Conservation (phyloP, 30 jellyfish, hydroid and myxozoan genomes). For the Hydractinia symbiolongicarpus region DNA sequence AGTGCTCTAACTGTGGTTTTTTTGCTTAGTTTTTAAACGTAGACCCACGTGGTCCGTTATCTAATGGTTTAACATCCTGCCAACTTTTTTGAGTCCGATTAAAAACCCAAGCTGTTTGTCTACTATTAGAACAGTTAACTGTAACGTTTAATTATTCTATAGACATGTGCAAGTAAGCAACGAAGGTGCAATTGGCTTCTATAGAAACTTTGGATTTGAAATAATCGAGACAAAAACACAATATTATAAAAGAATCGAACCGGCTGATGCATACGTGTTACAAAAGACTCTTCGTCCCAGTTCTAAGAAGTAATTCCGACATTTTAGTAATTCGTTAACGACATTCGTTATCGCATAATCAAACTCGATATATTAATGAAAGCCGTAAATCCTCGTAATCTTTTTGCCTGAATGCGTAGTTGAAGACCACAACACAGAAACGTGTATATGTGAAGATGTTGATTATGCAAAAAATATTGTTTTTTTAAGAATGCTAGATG, state of each 20-base stretch:
- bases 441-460: no score
- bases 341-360: no score
- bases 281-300: conserved; percentile 71
- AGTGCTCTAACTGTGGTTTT: no score
- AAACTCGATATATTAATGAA: no score
- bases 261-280: conserved; percentile 96
- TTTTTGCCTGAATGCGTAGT: no score
- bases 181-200: conserved; percentile 94
- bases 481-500: no score
- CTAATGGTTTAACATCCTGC: not conserved
- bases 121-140: not conserved
- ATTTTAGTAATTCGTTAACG: no score
- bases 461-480: no score
- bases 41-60: no score
- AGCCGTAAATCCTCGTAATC: no score
- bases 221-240: conserved; percentile 90
- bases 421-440: no score
- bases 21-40: no score
- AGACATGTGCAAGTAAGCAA: conserved; percentile 98
- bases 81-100: not conserved
- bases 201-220: conserved; percentile 89
- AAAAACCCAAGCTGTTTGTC: not conserved
- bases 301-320: conserved; percentile 17
- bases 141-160: not conserved
- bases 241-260: conserved; percentile 91